These are phyloP conservation scores for Sphenopsis melanotis DNA, from an alignment of 2,797 vertebrate species.

Conservation along the genomic window DNA sequence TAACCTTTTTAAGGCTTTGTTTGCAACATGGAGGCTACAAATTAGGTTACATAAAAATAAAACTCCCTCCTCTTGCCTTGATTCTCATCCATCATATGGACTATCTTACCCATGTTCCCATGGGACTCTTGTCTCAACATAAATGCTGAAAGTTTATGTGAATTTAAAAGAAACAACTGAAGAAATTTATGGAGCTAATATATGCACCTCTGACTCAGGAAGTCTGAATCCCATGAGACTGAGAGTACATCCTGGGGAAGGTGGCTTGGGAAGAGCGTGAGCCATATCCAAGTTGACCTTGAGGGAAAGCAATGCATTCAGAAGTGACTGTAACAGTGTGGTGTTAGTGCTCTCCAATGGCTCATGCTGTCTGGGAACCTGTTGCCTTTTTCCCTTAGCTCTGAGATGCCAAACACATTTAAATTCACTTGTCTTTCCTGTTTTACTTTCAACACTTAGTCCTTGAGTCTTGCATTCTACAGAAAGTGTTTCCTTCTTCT, in stretches of 20 bases:
- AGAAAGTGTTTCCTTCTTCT: not conserved
- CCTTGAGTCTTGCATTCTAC: not conserved
- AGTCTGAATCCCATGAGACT: not conserved
- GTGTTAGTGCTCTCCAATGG: not conserved
- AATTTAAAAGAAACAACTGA: not conserved
- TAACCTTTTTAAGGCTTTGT: not conserved
- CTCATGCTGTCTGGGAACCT: not conserved
- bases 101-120: not conserved
- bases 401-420: not conserved
- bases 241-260: rapidly evolving
- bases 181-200: not conserved
- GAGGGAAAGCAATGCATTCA: not conserved
- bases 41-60: not conserved
- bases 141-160: not conserved
- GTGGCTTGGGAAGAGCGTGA: rapidly evolving
- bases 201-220: not conserved
- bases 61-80: not conserved
- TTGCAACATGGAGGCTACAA: not conserved
- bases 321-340: rapidly evolving
- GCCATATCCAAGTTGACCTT: not conserved
- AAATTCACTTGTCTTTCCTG: not conserved
- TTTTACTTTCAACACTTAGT: not conserved
- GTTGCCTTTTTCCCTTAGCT: not conserved
- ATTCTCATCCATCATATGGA: not conserved
- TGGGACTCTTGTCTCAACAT: not conserved